These are phyloP conservation scores for Desoria tigrina DNA, from an alignment of 2,888 invertebrate species.

Conservation along the genomic window DNA sequence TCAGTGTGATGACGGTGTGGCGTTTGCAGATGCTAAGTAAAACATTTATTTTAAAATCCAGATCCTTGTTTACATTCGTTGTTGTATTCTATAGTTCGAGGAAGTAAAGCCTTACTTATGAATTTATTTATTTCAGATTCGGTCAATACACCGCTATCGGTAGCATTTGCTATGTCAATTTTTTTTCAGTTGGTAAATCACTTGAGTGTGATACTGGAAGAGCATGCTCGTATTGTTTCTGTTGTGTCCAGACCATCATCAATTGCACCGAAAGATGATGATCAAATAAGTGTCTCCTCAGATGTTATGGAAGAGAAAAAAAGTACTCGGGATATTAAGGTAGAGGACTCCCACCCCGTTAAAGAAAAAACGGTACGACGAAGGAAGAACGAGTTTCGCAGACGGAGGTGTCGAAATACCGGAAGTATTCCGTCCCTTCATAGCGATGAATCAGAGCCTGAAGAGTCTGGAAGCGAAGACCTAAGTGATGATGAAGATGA, in stretches of 20 bases:
- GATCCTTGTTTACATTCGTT: too few relatives aligned
- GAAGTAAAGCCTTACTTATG: too few relatives aligned
- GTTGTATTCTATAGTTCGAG: not conserved
- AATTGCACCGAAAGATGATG: not conserved
- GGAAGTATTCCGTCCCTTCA: slow-evolving; percentile 3
- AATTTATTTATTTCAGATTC: slow-evolving; percentile 39
- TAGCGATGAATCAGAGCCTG: slow-evolving; percentile 3
- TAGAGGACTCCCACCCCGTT: not conserved
- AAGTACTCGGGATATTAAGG: not conserved
- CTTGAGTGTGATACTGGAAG: slow-evolving; percentile 43
- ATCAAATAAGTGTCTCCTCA: slow-evolving; percentile 10
- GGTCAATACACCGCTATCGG: slow-evolving; percentile 45
- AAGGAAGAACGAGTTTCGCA: not conserved
- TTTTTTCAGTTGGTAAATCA: slow-evolving; percentile 46
- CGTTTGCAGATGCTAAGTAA: slow-evolving; percentile 44
- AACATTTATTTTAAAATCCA: too few relatives aligned
- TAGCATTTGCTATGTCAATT: slow-evolving; percentile 48
- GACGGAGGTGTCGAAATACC: not conserved
- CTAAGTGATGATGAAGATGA: slow-evolving; percentile 19
- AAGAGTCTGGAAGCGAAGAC: slow-evolving; percentile 12
- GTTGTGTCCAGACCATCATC: not conserved
- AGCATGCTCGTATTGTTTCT: slow-evolving; percentile 20
- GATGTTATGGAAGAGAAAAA: not conserved
- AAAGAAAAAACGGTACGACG: slow-evolving; percentile 3
- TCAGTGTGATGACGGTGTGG: slow-evolving; percentile 47